Evolutionary conservation across 2,113 vertebrate species (phyloP), one percentile per base, ranked within the genome.

Genomic region (Connochaetes taurinus): DNA sequence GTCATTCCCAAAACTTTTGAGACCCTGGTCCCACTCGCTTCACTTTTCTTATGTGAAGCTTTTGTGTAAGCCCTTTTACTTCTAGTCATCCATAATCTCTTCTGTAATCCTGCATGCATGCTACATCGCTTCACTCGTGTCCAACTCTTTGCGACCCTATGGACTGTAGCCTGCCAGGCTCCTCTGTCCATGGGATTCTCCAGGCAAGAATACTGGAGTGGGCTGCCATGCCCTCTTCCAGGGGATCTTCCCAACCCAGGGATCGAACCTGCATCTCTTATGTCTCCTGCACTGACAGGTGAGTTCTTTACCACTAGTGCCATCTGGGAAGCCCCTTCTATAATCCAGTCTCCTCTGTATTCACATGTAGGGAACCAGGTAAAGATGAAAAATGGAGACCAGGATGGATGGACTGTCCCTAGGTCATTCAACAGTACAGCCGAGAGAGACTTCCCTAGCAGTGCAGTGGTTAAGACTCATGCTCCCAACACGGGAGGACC

Each of bases 101-200:
- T 67, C 60, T 67, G 11, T 43, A 53, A 78, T 57, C 45, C 67
- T 74, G n/a, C 67, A 23, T 6, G n/a, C 19, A 40, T 6, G 67
- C n/a, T 74, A 74, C 10, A 12, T 23, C 11, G 2, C 67, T 40
- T 23, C 19, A 74, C 5, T 71, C 0, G 4, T 23, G 19, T 71
- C 67, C 1, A 0, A 71, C n/a, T 36, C 64, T 71, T 36, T 36
- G n/a, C 0, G 1, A 36, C n/a, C 4, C n/a, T 23, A 23, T 40
- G n/a, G n/a, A 40, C n/a, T 71, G 19, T 40, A 40, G n/a, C 67
- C n/a, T 71, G n/a, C 67, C n/a, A 71, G n/a, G n/a, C 19, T 23
- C n/a, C 67, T 12, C 67, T 64, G 62, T 64, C 62, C 31, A 0
- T 64, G 62, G 62, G 62, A 64, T 64, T 64, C 62, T 64, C 62